Conservation (phyloP, 2,113 vertebrate genomes). For the Acanthochromis polyacanthus region DNA sequence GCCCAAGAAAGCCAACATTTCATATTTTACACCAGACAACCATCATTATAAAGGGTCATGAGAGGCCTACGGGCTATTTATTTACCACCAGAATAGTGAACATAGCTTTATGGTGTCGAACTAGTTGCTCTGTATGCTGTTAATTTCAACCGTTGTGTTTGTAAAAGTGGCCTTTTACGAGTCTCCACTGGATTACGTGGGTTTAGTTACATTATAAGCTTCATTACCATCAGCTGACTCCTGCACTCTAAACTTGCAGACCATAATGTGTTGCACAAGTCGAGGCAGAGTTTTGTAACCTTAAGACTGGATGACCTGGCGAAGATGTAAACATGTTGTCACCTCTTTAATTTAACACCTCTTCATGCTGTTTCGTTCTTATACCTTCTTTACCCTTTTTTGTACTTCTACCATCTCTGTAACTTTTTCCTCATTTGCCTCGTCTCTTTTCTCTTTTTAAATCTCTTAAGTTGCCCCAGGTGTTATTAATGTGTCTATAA, state of each 20-base stretch:
- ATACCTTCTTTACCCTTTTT: not conserved
- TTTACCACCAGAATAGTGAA: too few relatives aligned
- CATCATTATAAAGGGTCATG: too few relatives aligned
- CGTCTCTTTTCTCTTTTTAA: too few relatives aligned
- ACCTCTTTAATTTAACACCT: not conserved
- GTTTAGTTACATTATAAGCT: not conserved
- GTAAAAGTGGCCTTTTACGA: too few relatives aligned
- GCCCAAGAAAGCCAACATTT: too few relatives aligned
- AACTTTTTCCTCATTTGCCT: not conserved
- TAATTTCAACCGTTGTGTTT: too few relatives aligned
- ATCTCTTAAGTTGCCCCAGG: not conserved
- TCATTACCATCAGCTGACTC: conserved; percentile 16
- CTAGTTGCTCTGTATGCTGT: too few relatives aligned
- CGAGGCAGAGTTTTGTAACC: not conserved
- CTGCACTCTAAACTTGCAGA: not conserved
- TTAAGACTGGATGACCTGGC: not conserved
- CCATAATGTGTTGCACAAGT: not conserved
- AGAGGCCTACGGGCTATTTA: too few relatives aligned
- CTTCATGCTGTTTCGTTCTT: not conserved
- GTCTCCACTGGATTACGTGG: not conserved
- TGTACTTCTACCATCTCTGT: not conserved
- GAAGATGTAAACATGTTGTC: not conserved
- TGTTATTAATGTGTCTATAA: not conserved
- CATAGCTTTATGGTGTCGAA: too few relatives aligned
- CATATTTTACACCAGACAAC: too few relatives aligned